Evolutionary conservation across 2,888 invertebrate species (phyloP).

Genomic region (Nymphalis c-album): DNA sequence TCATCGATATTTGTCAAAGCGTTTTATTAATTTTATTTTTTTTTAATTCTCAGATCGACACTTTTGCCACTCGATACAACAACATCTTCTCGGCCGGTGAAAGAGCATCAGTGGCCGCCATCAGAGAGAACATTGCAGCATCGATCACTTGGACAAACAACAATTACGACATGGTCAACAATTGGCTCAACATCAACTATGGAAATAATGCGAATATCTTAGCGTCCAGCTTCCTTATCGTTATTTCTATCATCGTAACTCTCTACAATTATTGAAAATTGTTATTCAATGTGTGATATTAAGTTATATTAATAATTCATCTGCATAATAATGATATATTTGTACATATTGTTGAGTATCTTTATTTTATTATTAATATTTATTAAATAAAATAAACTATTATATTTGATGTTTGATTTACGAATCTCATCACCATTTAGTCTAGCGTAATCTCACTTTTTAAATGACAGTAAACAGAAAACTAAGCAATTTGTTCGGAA

Average conservation of each 20-base stretch:
- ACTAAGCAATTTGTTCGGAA: too few relatives aligned
- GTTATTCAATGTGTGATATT: background rate
- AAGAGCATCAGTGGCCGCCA: constrained; percentile 56
- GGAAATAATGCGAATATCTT: constrained; percentile 50
- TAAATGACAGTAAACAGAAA: too few relatives aligned
- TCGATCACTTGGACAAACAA: constrained; percentile 62
- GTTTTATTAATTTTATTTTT: background rate
- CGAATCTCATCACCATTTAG: too few relatives aligned
- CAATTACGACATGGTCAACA: constrained; percentile 53
- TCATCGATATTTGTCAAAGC: too few relatives aligned
- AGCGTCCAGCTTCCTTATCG: constrained; percentile 53
- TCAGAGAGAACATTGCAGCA: constrained; percentile 66
- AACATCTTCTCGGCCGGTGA: constrained; percentile 65
- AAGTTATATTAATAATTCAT: background rate
- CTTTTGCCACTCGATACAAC: constrained; percentile 51
- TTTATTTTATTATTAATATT: background rate
- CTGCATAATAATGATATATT: background rate
- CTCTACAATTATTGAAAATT: constrained; percentile 41
- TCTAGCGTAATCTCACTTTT: too few relatives aligned
- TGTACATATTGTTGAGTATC: background rate
- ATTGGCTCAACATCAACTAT: constrained; percentile 59
- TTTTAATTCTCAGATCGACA: constrained; percentile 50
- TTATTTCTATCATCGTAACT: constrained; percentile 52
- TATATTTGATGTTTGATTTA: too few relatives aligned
- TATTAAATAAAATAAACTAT: background rate